These are phyloP conservation scores for Pseudotriccus pelzelni DNA, from an alignment of 2,797 vertebrate genomes.

Conservation along the genomic window DNA sequence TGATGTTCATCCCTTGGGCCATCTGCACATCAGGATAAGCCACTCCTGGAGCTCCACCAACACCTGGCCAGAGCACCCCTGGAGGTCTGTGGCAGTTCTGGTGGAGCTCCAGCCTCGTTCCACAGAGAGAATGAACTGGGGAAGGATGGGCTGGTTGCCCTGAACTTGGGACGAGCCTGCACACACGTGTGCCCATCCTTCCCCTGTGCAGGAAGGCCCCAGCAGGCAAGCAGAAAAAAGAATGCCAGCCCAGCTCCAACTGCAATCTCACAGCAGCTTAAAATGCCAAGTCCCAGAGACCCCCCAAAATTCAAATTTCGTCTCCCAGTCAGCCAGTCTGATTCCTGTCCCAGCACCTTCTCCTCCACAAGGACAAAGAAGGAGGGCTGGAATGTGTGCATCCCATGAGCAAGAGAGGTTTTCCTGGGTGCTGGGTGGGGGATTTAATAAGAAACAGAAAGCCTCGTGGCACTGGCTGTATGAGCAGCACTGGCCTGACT, in stretches of 20 bases:
- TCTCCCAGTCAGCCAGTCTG: neutral
- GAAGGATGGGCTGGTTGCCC: neutral
- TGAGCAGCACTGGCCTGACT: neutral
- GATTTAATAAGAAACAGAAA: neutral
- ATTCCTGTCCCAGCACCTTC: rapidly evolving
- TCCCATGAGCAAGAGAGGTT: rapidly evolving
- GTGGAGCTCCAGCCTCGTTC: rapidly evolving
- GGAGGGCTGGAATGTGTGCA: neutral
- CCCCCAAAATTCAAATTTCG: neutral
- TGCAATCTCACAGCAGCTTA: neutral
- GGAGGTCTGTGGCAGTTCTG: neutral
- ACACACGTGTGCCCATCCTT: rapidly evolving
- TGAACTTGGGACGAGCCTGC: neutral
- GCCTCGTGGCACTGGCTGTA: neutral
- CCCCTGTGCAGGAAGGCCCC: rapidly evolving
- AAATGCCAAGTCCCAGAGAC: neutral
- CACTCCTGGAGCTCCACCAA: neutral
- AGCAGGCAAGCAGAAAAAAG: neutral
- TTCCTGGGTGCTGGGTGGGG: neutral
- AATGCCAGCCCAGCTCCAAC: neutral
- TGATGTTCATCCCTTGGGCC: too few species aligned
- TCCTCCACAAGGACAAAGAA: neutral
- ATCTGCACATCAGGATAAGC: neutral
- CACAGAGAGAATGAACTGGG: neutral
- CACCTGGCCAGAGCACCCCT: neutral